These are phyloP conservation scores for Caligus rogercresseyi DNA, from an alignment of 1,140 invertebrate genomes.

Conservation along the genomic window DNA sequence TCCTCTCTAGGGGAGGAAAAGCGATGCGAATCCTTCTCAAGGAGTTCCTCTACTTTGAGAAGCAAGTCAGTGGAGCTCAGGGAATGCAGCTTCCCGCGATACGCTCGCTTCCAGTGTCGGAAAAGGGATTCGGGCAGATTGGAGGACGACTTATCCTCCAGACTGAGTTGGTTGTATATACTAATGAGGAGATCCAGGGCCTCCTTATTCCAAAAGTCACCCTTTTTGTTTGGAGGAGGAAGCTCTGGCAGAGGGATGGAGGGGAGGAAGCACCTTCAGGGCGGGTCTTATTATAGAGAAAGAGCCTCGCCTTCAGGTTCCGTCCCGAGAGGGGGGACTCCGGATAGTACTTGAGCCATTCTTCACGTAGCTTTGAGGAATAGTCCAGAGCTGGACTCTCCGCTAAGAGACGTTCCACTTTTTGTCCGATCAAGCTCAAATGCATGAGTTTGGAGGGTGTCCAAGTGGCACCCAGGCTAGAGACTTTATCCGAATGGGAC, in stretches of 20 bases:
- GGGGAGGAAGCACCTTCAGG: not conserved
- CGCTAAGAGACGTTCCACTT: not conserved
- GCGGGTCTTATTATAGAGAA: not conserved
- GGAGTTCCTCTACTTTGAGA: not conserved
- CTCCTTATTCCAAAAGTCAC: not conserved
- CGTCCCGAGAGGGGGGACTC: constrained; percentile 3
- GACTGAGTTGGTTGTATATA: not conserved
- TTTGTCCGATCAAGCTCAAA: not conserved
- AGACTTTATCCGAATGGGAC: not conserved
- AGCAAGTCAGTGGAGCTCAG: not conserved
- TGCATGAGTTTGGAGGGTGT: not conserved
- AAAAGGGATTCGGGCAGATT: not conserved
- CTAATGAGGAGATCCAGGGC: not conserved
- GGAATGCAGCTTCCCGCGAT: not conserved
- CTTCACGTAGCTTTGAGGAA: not conserved
- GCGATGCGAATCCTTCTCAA: not conserved
- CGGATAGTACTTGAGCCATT: constrained; percentile 12
- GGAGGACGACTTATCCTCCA: not conserved
- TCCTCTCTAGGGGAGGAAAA: not conserved
- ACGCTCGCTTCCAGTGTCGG: not conserved
- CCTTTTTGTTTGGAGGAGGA: constrained; percentile 2
- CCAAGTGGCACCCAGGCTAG: not conserved
- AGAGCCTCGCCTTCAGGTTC: constrained; percentile 5
- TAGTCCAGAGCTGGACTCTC: not conserved
- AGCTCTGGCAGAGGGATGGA: no score